Evolutionary conservation across 2,113 vertebrate species (phyloP), one percentile per base, ranked within the genome.

Genomic region (Eira barbara): DNA sequence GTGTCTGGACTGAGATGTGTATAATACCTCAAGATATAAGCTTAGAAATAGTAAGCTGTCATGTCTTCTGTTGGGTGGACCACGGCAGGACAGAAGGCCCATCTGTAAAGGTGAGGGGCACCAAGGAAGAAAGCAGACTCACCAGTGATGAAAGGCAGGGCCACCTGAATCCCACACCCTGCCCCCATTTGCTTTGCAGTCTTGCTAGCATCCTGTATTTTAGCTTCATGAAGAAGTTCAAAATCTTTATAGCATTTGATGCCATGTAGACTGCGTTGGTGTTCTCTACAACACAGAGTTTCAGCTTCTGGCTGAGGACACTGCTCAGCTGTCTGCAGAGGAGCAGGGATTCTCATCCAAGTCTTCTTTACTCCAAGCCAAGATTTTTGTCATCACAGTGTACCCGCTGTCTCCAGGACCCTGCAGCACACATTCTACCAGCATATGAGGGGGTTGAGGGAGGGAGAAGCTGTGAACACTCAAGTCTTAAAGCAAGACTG

Each of bases 381-480:
- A n/a, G 39, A 23, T 52, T 83, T 61, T 42, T 21, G 36, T 36
- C 57, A 4, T 10, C 7, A 3, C 6, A 42, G 36, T 8, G 11
- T 7, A 18, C 3, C 7, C 1, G 4, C 27, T 31, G 20, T 17
- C 45, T 18, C 47, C 11, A 1, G 3, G 9, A 21, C 4, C 23
- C 17, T 10, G 17, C 7, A 10, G 31, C 0, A 0, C 9, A 7
- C 5, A 0, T 10, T 76, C 52, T 20, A 65, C 52, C 29, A 20
- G 18, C 8, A 5, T 31, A 15, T 1, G 25, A 39, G 76, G 13
- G 17, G 34, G 6, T 8, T 15, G 3, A 0, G 8, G 7, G 17
- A 10, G 0, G 39, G 69, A 42, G 21, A 9, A 29, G 4, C 12
- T 29, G 5, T 8, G 7, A 2, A 4, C 4, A 36, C 9, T 17